These are phyloP conservation scores for Sinocyclocheilus rhinocerous DNA, from an alignment of 2,113 vertebrate genomes.

Conservation along the genomic window DNA sequence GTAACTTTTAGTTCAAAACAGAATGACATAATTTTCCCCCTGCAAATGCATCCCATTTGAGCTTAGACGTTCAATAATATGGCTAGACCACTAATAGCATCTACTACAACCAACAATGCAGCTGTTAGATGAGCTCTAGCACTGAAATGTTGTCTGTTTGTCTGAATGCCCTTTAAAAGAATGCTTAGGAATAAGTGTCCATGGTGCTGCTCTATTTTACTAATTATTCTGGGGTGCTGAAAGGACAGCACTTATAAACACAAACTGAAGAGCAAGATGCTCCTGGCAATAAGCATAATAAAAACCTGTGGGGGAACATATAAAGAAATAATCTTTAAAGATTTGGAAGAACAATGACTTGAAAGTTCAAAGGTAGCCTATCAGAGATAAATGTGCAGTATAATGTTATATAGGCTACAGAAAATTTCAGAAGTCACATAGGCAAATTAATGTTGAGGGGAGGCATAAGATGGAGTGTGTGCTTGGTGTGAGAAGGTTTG, in stretches of 20 bases:
- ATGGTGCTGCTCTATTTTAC: constrained; percentile 27
- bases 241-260: constrained; percentile 8
- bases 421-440: background rate
- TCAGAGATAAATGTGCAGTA: background rate
- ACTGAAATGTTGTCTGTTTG: background rate
- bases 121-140: background rate
- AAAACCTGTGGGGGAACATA: background rate
- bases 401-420: background rate
- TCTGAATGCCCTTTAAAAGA: background rate
- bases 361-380: background rate
- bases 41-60: background rate
- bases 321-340: background rate
- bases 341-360: background rate
- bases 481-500: constrained; percentile 4
- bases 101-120: background rate
- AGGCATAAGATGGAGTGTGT: background rate
- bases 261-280: background rate
- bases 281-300: background rate
- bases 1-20: background rate
- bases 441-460: constrained; percentile 16
- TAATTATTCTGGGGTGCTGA: constrained; percentile 7
- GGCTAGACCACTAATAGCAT: background rate
- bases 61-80: background rate
- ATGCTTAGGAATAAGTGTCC: constrained; percentile 8
- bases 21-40: background rate